Base-by-base conservation (phyloP, 2,113 vertebrate species). In the Eptesicus fuscus region DNA sequence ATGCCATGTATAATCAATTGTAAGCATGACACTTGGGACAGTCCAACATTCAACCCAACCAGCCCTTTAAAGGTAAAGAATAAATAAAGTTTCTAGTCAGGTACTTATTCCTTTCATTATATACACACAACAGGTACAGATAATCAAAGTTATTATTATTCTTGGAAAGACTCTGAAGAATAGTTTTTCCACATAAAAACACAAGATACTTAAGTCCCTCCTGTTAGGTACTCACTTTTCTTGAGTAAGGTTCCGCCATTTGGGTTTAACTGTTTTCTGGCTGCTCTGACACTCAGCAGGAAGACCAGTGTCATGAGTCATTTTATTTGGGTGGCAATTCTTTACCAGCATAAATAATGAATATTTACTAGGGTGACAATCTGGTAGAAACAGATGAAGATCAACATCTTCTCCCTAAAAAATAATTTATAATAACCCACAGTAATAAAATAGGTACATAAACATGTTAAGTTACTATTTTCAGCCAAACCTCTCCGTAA, bases 41-140 rank as follows among this genome's bases (percentile, higher is more conserved):
- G 99, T 99, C 99, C 99, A 99, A 98, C 99, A 99, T 93, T 99
- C 99, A 96, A 99, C 99, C 99, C 99, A 99, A 93, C 99, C 99
- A 93, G 98, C 98, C 98, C 99, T 99, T 96, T 67, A 95, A 97
- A 92, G 93, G 74, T 44, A 96, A 96, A 98, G 11, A 89, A 23
- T 30, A 84, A 89, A 23, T 30, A 84, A 2, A 35, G 30, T 95
- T 87, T 96, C 44, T 78, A 69, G 30, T 97, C 83, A 90, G 85
- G 86, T 49, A 35, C 14, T n/a, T 59, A 71, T 9, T 89, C 5
- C 63, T 79, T 53, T 53, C 86, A 74, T 0, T 11, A 70, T 56
- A 69, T 37, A 35, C 1, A 90, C 32, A 69, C 0, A 88, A 3
- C 35, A 86, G 22, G 20, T 71, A n/a, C 30, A 88, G 47, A 67